Evolutionary conservation across 2,888 invertebrate genomes (phyloP), one percentile per base, ranked within the genome.

Genomic region (Drosophila falleni): DNA sequence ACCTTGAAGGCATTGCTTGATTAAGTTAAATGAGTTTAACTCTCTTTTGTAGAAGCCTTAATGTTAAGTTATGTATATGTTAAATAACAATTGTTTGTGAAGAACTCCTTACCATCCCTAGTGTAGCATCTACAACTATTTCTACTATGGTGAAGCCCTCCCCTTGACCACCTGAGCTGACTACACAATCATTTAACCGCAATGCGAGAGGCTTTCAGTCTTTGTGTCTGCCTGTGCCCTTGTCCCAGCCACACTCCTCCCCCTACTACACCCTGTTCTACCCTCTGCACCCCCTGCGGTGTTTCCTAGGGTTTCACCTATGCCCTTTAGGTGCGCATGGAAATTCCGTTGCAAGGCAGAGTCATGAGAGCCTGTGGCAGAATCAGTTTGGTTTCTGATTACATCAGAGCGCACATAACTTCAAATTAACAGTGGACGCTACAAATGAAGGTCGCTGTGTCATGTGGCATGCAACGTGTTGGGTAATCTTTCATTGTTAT

Each of bases 341-440:
- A 73, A 69, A 50, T 59, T 9, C 47, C 10, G 51, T 11, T 13
- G 16, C 44, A 10, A 15, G 41, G 49, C 19, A 35, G 31, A 13
- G 42, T 46, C 29, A 29, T 29, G 31, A 23, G 35, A 16, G 47
- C 37, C 29, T 19, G 74, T 63, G 65, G 11, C 63, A 56, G 49
- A 55, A 47, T 47, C 58, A 31, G 42, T 23, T 29, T 8, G 51
- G 72, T 71, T 72, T 66, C 65, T 68, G 73, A 74, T 80, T 83
- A 83, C 77, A 87, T 78, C 75, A 87, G 75, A 71, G 54, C 71
- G 71, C 78, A 86, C 75, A 87, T 86, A 86, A 83, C 79, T 86
- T 86, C 75, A 86, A 81, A 87, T 86, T 86, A 86, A 66, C 66
- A 63, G 65, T 58, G 60, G 73, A 73, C 37, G 35, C 31, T 54